A percentile compares a stretch with the other conserved stretches of the same genome.
Conservation (phyloP, 1,140 invertebrate genomes). For the Drosophila asahinai region DNA sequence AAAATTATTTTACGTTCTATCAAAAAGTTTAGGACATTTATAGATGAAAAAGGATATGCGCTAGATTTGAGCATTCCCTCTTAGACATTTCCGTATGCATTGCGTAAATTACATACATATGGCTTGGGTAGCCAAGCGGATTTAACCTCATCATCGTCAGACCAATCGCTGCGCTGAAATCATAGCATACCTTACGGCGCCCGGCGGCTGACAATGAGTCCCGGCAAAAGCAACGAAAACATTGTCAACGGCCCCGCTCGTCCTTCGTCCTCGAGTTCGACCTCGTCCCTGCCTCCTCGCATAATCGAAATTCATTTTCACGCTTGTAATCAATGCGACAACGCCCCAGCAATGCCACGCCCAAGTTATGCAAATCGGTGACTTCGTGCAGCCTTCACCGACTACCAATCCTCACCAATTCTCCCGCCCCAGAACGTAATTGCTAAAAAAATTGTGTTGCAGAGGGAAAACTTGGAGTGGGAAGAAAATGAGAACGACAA, state of each 20-base stretch:
- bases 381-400: constrained; percentile 38
- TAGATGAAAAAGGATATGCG: constrained; percentile 16
- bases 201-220: constrained; percentile 51
- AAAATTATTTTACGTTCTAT: neutral
- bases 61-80: constrained; percentile 21
- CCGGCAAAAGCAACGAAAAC: constrained; percentile 37
- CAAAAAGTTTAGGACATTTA: constrained; percentile 3
- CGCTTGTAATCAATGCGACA: constrained; percentile 76
- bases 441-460: constrained; percentile 64
- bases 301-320: constrained; percentile 79
- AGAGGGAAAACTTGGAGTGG: constrained; percentile 43
- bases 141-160: constrained; percentile 22
- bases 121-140: constrained; percentile 22
- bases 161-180: constrained; percentile 43
- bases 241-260: constrained; percentile 17
- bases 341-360: constrained; percentile 36
- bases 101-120: constrained; percentile 30
- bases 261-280: constrained; percentile 4
- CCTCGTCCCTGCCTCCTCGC: constrained; percentile 42
- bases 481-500: constrained; percentile 70
- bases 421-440: constrained; percentile 49
- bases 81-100: constrained; percentile 46
- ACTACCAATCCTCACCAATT: neutral
- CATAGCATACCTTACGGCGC: constrained; percentile 65
- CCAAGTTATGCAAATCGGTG: constrained; percentile 74